Conservation (phyloP, 2,888 invertebrate species). For the Atrina japonica region DNA sequence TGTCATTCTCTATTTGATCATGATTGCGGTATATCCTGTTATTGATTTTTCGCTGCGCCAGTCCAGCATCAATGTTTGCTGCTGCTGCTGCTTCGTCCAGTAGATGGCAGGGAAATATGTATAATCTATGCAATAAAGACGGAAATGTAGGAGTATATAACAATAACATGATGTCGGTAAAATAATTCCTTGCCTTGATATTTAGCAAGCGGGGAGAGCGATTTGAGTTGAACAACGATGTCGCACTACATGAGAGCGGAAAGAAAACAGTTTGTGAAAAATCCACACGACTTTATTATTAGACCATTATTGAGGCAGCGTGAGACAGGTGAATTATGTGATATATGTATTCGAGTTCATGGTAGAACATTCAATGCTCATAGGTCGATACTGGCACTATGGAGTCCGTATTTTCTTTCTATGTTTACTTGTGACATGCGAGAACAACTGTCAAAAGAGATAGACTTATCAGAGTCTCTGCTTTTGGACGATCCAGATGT, state of each 20-base stretch:
- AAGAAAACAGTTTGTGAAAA: conserved; percentile 71
- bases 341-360: conserved; percentile 71
- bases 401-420: conserved; percentile 78
- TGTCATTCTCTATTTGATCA: too few species aligned
- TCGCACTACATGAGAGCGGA: conserved; percentile 74
- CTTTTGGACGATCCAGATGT: conserved; percentile 71
- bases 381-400: conserved; percentile 73
- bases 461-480: conserved; percentile 75
- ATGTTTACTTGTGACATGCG: conserved; percentile 79
- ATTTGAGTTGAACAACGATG: conserved; percentile 50
- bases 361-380: conserved; percentile 70
- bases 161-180: too few species aligned
- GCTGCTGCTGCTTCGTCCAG: too few species aligned
- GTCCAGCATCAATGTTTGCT: too few species aligned
- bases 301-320: conserved; percentile 72
- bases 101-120: too few species aligned
- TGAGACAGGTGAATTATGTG: conserved; percentile 77
- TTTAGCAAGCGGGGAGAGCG: too few species aligned
- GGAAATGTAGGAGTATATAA: too few species aligned
- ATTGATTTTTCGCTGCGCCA: too few species aligned
- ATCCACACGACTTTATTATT: conserved; percentile 70
- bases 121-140: too few species aligned
- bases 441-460: conserved; percentile 68
- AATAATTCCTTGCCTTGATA: too few species aligned
- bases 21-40: too few species aligned